Evolutionary conservation across 2,113 vertebrate species (phyloP), one percentile per base, ranked within the genome.

Genomic region (Leuciscus idus): DNA sequence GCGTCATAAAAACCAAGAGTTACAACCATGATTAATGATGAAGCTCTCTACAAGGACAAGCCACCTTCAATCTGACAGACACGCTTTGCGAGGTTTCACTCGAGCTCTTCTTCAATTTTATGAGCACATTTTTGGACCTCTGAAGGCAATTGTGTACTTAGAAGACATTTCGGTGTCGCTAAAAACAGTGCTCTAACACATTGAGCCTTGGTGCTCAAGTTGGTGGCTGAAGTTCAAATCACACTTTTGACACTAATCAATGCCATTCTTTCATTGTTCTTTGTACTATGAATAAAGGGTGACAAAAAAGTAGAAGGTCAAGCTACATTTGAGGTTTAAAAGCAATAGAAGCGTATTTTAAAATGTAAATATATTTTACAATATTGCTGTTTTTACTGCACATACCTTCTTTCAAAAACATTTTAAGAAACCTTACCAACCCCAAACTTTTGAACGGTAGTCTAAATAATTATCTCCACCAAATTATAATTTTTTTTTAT

Each of bases 1-100:
- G 50, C 4, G 33, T 33, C 73, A 36, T 57, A 84, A 84, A 84
- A 74, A 66, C 28, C 73, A 9, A 36, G 48, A 72, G 81, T 70
- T 50, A 70, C 62, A 83, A 52, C 21, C 66, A 26, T 84, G 81
- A 84, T 84, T 84, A 73, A 84, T 84, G 81, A 73, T 57, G 50
- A 26, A 73, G 33, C 81, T 59, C 82, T 73, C 30, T 48, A 74
- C 66, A 36, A 82, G 61, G 64, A 82, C 81, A 82, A 68, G 46
- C 62, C 81, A 82, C 62, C 81, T 82, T 82, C 62, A 82, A 82
- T 82, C 46, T 52, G 48, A 82, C 28, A 17, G 80, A 33, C n/a
- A 81, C 9, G 5, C 39, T 48, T 28, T 17, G 33, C 23, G 23
- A 62, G 77, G 21, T 43, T 43, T 26, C 3, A 64, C 12, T 80